Evolutionary conservation across 2,797 vertebrate species (phyloP), one percentile per base, ranked within the genome.

Genomic region (Trachurus trachurus): DNA sequence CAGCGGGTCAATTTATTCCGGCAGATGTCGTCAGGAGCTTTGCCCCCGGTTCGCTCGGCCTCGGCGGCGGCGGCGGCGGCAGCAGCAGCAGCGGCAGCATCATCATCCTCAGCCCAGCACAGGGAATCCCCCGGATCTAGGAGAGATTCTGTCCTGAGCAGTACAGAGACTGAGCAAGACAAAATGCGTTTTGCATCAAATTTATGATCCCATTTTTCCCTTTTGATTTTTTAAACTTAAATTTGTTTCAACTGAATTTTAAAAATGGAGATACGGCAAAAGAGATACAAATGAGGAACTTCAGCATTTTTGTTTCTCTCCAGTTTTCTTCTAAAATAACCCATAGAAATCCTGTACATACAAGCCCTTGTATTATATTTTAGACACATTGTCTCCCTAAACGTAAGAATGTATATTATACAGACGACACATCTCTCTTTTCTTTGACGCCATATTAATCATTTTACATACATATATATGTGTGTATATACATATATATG

Each of bases 141-240:
- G 86, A 95, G 95, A 94, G 96, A 96, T 94, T 97, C 97, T 68
- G 96, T 97, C 95, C 96, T 97, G 95, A 98, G 94, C 93, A 96
- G 95, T 94, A 96, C 97, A 94, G 98, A 99, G 92, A 96, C 96
- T 72, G 98, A 99, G 78, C 96, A 97, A 95, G 98, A 99, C 91
- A 99, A 99, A 94, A 97, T 97, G 90, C 96, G 98, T 61, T 99
- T 99, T 87, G 96, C 98, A 77, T 99, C 98, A 76, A 99, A 99
- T 96, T 97, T 99, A 97, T 99, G 98, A 99, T 98, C 95, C 90
- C 92, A 76, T 94, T 93, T 95, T 76, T 74, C 53, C 37, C 40
- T 22, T 85, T 86, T 83, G 58, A 71, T 86, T 91, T 89, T 88
- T 89, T 91, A 81, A 86, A 93, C 84, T 82, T 82, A 77, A 87